A percentile compares a stretch with the other conserved stretches of the same genome.
Conservation (phyloP, 2,797 vertebrate genomes). For the Enteromius thamalakanensis region DNA sequence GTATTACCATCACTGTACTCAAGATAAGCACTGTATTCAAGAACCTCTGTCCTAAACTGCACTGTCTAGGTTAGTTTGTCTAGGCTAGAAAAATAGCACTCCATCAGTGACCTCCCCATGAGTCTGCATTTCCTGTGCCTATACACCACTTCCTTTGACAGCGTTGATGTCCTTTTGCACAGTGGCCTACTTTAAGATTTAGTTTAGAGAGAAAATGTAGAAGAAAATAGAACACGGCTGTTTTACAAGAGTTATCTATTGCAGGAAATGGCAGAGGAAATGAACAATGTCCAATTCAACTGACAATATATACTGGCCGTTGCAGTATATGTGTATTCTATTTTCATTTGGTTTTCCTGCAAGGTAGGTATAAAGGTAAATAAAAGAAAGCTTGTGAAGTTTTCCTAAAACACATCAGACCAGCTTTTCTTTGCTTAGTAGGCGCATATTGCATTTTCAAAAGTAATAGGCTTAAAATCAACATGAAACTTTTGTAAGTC, state of each 20-base stretch:
- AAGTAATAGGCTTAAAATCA: background rate
- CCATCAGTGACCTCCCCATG: slow-evolving; percentile 16
- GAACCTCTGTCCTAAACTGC: background rate
- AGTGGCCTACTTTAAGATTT: background rate
- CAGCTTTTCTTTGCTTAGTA: background rate
- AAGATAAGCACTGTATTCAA: background rate
- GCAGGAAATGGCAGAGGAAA: slow-evolving; percentile 36
- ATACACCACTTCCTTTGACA: slow-evolving; percentile 49
- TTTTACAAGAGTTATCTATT: slow-evolving; percentile 30
- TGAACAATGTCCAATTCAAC: slow-evolving; percentile 31
- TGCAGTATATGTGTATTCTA: background rate
- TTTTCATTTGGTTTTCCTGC: background rate
- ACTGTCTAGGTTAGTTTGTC: background rate
- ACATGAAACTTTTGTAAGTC: background rate
- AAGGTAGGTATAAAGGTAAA: background rate
- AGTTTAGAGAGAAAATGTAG: background rate
- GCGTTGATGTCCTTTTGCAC: background rate
- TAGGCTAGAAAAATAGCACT: slow-evolving; percentile 26
- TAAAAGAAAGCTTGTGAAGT: background rate
- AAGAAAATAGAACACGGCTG: slow-evolving; percentile 2
- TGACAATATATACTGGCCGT: background rate
- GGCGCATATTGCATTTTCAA: background rate
- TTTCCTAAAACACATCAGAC: background rate
- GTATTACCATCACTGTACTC: background rate
- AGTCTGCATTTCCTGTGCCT: slow-evolving; percentile 53